Evolutionary conservation across 2,888 invertebrate species (phyloP).

Genomic region (Drosophila pseudotalamancana): DNA sequence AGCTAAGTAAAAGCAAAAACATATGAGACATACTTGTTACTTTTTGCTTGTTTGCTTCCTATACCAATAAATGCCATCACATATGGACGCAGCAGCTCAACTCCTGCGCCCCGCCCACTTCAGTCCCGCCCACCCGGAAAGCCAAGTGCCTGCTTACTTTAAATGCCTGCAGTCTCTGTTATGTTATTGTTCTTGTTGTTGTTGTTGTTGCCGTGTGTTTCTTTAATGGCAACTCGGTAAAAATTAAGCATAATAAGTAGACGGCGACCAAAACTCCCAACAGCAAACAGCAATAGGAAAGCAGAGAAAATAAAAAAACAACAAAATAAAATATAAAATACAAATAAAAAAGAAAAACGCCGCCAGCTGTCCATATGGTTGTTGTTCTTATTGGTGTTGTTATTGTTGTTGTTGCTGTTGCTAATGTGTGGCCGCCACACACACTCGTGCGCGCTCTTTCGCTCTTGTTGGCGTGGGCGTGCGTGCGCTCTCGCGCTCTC

Average conservation of each 20-base stretch:
- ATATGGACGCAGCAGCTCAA: constrained; percentile 51
- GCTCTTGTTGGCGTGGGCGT: constrained; percentile 14
- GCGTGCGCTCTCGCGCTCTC: constrained; percentile 38
- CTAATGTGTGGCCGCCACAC: constrained; percentile 54
- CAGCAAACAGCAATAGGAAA: constrained; percentile 43
- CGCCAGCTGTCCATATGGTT: constrained; percentile 66
- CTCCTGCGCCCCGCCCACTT: constrained; percentile 7
- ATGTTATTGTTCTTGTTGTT: constrained; percentile 25
- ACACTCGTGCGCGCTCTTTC: constrained; percentile 41
- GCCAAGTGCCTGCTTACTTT: constrained; percentile 40
- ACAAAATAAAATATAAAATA: constrained; percentile 14
- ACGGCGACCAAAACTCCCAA: constrained; percentile 64
- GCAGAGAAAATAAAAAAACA: constrained; percentile 7
- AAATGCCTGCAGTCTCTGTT: constrained; percentile 43
- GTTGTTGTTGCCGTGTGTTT: constrained; percentile 41
- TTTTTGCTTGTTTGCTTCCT: constrained; percentile 63
- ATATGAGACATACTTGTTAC: constrained; percentile 62
- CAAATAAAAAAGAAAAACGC: constrained; percentile 22
- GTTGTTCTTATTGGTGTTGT: constrained; percentile 16
- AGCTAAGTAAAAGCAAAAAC: constrained; percentile 64
- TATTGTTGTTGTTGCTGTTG: constrained; percentile 30
- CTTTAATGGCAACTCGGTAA: constrained; percentile 60
- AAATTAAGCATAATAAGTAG: constrained; percentile 76
- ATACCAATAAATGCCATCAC: constrained; percentile 59
- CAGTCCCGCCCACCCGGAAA: neutral